Evolutionary conservation across 1,140 invertebrate genomes (phyloP).

Genomic region (Heliothis subflexa): DNA sequence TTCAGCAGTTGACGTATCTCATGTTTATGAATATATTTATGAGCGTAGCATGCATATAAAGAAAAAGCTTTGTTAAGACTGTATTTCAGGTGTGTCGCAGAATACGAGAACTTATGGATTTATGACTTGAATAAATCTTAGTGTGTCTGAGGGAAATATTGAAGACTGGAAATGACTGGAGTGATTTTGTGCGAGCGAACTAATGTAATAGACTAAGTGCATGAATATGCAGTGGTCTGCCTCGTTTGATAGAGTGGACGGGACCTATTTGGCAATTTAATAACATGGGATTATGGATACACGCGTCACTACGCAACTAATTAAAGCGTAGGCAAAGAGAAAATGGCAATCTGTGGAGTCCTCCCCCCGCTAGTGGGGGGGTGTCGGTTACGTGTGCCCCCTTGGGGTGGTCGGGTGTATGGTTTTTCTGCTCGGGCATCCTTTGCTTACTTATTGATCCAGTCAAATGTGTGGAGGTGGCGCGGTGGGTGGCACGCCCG

Average conservation of each 20-base stretch:
- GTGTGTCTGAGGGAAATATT: conserved; percentile 52
- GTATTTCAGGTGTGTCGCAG: conserved; percentile 44
- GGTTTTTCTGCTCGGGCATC: conserved; percentile 87
- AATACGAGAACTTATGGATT: conserved; percentile 44
- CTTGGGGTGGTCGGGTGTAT: conserved; percentile 85
- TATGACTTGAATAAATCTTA: conserved; percentile 55
- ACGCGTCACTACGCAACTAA: conserved; percentile 86
- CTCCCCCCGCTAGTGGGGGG: conserved; percentile 85
- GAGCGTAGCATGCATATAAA: conserved; percentile 40
- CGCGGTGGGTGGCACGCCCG: conserved; percentile 82
- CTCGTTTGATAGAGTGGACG: conserved; percentile 44
- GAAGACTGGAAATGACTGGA: conserved; percentile 23
- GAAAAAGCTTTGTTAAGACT: conserved; percentile 51
- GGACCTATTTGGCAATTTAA: conserved; percentile 73
- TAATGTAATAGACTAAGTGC: neutral
- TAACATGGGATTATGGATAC: conserved; percentile 82
- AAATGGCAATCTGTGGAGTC: conserved; percentile 88
- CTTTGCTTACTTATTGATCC: conserved; percentile 87
- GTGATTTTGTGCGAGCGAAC: conserved; percentile 11
- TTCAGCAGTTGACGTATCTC: conserved; percentile 4
- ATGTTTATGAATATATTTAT: conserved; percentile 45
- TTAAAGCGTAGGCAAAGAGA: conserved; percentile 86
- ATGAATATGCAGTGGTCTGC: conserved; percentile 8
- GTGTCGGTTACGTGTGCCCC: conserved; percentile 85
- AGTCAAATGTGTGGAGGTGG: conserved; percentile 86